A percentile compares a stretch with the other conserved stretches of the same genome.
These are phyloP conservation scores for Brachypalpus laphriformis DNA, from an alignment of 2,888 invertebrate species.

Conservation along the genomic window DNA sequence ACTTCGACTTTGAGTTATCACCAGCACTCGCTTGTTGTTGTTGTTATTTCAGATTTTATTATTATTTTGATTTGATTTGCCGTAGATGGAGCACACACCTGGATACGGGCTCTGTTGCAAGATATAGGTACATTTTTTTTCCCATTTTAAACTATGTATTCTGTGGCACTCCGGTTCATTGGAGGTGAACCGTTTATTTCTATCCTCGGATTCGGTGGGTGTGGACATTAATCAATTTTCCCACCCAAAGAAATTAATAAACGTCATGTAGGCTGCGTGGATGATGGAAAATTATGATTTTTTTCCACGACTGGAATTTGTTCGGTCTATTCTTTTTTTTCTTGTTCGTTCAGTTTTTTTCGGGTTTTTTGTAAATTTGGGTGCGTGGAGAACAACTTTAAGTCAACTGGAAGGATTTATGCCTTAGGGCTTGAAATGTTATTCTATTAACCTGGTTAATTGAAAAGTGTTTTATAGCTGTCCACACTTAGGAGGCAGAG, in stretches of 20 bases:
- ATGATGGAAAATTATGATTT: constrained; percentile 71
- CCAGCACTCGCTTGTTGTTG: constrained; percentile 21
- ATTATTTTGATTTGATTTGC: constrained; percentile 73
- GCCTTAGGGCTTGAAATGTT: constrained; percentile 43
- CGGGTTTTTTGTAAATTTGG: neutral
- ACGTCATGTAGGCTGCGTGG: constrained; percentile 71
- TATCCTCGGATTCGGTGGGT: constrained; percentile 62
- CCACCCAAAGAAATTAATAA: constrained; percentile 72
- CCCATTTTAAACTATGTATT: constrained; percentile 31
- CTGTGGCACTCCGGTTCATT: constrained; percentile 56
- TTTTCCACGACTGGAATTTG: neutral
- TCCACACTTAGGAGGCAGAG: constrained; percentile 5
- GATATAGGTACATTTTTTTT: constrained; percentile 9
- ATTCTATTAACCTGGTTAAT: constrained; percentile 63
- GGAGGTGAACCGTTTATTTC: constrained; percentile 68
- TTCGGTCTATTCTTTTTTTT: constrained; percentile 4
- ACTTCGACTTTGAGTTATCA: constrained; percentile 66
- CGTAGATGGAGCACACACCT: constrained; percentile 69
- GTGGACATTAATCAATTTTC: constrained; percentile 73
- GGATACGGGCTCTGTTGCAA: constrained; percentile 38
- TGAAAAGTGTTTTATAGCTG: constrained; percentile 64
- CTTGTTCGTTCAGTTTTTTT: neutral
- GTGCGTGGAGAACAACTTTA: constrained; percentile 17
- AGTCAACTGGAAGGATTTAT: constrained; percentile 52
- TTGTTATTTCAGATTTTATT: constrained; percentile 48